These are phyloP conservation scores for Acrobasis consociella DNA, from an alignment of 2,888 invertebrate species.

Conservation along the genomic window DNA sequence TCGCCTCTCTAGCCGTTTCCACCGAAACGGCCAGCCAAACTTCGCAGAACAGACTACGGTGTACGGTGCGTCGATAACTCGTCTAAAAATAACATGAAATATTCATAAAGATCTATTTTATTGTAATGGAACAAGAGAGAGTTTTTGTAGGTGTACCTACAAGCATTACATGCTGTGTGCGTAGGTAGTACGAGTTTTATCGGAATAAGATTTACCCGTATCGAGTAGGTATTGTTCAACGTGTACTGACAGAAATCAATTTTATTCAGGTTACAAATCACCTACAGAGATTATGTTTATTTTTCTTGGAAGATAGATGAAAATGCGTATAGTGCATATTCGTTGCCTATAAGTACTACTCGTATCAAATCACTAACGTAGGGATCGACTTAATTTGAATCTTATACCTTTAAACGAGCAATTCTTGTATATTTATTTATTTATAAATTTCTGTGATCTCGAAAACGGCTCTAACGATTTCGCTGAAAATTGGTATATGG, in stretches of 20 bases:
- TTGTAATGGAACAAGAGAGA: conserved; percentile 10
- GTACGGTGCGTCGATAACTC: neutral
- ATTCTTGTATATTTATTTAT: too few species aligned
- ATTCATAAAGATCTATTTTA: conserved; percentile 7
- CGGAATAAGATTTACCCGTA: conserved; percentile 41
- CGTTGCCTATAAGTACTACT: too few species aligned
- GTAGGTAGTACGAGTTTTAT: conserved; percentile 60
- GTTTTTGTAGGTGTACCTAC: conserved; percentile 3
- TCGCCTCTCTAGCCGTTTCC: conserved; percentile 46
- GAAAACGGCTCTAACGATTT: too few species aligned
- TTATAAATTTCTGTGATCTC: too few species aligned
- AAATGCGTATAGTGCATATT: neutral
- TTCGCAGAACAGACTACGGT: conserved; percentile 48
- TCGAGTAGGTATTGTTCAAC: conserved; percentile 60
- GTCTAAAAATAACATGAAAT: conserved; percentile 17
- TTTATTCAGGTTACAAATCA: conserved; percentile 53
- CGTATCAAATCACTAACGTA: neutral
- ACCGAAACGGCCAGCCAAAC: conserved; percentile 41
- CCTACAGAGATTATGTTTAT: conserved; percentile 38
- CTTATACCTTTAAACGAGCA: too few species aligned
- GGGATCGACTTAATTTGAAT: neutral
- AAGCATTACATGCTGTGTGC: conserved; percentile 43
- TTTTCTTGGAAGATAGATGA: conserved; percentile 34
- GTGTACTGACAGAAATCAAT: conserved; percentile 51
- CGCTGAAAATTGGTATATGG: too few species aligned